phyloP scores from a whole-genome alignment of 1,140 invertebrate species.

The Musca domestica region DNA sequence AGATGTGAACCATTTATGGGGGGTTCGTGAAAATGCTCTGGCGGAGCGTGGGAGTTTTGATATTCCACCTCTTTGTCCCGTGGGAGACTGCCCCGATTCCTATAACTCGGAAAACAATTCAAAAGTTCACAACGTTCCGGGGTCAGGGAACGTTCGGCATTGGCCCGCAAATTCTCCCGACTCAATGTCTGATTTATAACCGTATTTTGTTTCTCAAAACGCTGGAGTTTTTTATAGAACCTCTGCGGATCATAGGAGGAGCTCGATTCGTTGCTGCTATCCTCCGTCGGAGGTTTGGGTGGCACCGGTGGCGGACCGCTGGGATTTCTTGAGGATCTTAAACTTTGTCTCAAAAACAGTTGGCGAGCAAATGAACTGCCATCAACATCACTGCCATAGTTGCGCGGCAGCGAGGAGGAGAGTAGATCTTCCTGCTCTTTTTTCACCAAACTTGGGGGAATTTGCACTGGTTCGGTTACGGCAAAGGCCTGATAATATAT shows the following conservation, averaged over 20 bases:
- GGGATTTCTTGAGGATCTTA: neutral
- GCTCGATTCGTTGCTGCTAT: slow-evolving; percentile 23
- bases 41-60: neutral
- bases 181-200: neutral
- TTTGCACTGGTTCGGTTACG: slow-evolving; percentile 2
- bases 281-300: slow-evolving; percentile 34
- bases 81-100: neutral
- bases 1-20: neutral
- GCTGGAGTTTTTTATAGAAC: slow-evolving; percentile 19
- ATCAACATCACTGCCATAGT: slow-evolving; percentile 23
- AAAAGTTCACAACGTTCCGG: slow-evolving; percentile 26
- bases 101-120: slow-evolving; percentile 26
- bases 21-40: neutral
- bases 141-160: slow-evolving; percentile 8
- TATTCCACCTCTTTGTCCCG: neutral
- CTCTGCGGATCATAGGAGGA: slow-evolving; percentile 4
- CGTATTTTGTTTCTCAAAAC: slow-evolving; percentile 13
- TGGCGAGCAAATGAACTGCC: neutral
- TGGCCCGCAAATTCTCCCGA: neutral
- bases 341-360: neutral
- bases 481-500: slow-evolving; percentile 12
- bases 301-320: slow-evolving; percentile 32
- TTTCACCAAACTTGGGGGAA: neutral
- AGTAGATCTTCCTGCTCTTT: neutral
- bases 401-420: slow-evolving; percentile 23